phyloP scores from a whole-genome alignment of 2,113 vertebrate species.

The Sorex araneus region DNA sequence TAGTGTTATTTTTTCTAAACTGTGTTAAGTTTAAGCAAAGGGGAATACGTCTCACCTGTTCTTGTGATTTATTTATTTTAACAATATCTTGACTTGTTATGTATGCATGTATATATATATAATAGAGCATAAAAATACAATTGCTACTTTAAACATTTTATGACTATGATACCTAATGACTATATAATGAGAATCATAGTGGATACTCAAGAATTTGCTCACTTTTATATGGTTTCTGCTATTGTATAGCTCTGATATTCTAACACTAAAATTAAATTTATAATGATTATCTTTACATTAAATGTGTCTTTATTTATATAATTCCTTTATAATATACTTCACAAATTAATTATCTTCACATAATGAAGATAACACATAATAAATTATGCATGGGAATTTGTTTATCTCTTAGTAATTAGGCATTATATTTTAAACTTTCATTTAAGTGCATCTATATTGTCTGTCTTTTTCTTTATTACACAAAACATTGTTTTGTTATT shows the following conservation, averaged over 20 bases:
- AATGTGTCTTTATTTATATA: neutral
- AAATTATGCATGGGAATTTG: neutral
- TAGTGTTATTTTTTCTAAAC: too few species aligned
- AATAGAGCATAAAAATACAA: neutral
- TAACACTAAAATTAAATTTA: neutral
- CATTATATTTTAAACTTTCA: conserved; percentile 17
- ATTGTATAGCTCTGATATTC: neutral
- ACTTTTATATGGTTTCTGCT: neutral
- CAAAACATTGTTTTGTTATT: neutral
- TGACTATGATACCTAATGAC: neutral
- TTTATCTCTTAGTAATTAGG: neutral
- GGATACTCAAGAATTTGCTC: neutral
- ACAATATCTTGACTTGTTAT: too few species aligned
- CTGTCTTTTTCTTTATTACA: neutral
- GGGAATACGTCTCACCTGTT: too few species aligned
- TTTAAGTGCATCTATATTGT: neutral
- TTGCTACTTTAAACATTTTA: neutral
- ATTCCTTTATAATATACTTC: conserved; percentile 17
- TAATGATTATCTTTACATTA: neutral
- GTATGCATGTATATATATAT: neutral
- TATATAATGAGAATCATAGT: neutral
- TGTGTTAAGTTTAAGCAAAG: too few species aligned
- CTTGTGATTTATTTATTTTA: too few species aligned
- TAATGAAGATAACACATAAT: neutral
- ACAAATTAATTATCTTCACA: neutral